Evolutionary conservation across 1,140 invertebrate genomes (phyloP).

Genomic region (Drosophila paulistorum): DNA sequence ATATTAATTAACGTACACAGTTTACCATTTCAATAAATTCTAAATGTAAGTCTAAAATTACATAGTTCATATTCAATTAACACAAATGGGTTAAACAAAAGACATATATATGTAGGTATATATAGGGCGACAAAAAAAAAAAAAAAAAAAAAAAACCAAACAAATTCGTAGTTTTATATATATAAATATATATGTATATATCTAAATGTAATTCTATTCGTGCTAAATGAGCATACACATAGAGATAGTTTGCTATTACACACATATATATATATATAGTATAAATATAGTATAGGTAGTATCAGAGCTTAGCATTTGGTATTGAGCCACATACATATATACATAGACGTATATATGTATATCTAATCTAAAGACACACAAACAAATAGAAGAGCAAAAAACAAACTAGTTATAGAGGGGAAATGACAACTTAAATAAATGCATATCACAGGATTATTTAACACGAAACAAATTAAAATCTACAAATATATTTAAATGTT

Average conservation of each 20-base stretch:
- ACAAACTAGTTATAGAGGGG: not conserved
- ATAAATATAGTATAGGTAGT: not conserved
- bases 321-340: constrained; percentile 12
- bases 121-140: not conserved
- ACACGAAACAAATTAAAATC: constrained; percentile 12
- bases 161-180: constrained; percentile 13
- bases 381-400: constrained; percentile 1
- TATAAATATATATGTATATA: constrained; percentile 1
- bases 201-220: not conserved
- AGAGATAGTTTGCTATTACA: constrained; percentile 7
- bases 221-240: constrained; percentile 17
- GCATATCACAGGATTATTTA: constrained; percentile 65
- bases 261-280: not conserved
- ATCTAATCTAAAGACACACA: not conserved
- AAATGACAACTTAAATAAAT: constrained; percentile 49
- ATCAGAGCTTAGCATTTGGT: constrained; percentile 14
- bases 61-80: not conserved
- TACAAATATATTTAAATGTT: not conserved
- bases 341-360: constrained; percentile 3
- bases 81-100: not conserved
- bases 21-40: constrained; percentile 1
- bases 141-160: not conserved
- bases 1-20: constrained; percentile 8
- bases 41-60: constrained; percentile 2
- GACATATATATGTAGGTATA: not conserved